Conservation (phyloP, 2,797 vertebrate species). For the Pachyuromys duprasi region DNA sequence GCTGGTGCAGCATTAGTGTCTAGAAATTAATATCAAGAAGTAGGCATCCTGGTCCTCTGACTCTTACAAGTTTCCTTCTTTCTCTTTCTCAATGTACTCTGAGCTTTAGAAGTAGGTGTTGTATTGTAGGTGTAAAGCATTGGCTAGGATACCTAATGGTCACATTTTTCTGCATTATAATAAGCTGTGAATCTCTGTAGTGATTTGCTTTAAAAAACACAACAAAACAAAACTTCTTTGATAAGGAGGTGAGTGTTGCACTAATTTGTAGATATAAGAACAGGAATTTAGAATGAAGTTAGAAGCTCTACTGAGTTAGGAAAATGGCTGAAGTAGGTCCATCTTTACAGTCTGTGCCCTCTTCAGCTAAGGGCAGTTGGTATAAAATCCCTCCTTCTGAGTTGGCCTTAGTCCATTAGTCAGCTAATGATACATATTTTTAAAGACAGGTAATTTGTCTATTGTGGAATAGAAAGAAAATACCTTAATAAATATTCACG, state of each 20-base stretch:
- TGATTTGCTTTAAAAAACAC: too few relatives aligned
- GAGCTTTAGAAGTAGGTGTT: neutral
- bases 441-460: neutral
- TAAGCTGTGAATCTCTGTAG: neutral
- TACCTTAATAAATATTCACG: neutral
- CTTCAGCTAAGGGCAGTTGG: neutral
- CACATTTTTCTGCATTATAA: neutral
- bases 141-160: too few relatives aligned
- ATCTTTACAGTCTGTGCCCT: neutral
- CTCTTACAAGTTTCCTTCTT: neutral
- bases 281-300: too few relatives aligned
- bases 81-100: neutral
- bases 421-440: too few relatives aligned
- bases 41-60: too few relatives aligned
- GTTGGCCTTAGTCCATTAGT: neutral
- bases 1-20: neutral
- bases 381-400: neutral
- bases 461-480: constrained; percentile 12
- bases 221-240: neutral
- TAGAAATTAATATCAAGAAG: neutral
- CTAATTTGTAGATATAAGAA: neutral
- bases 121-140: neutral
- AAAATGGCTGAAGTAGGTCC: too few relatives aligned
- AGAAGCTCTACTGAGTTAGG: neutral
- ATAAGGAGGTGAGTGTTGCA: neutral